phyloP scores from a whole-genome alignment of 2,888 invertebrate species.

The Amphiduros pacificus region DNA sequence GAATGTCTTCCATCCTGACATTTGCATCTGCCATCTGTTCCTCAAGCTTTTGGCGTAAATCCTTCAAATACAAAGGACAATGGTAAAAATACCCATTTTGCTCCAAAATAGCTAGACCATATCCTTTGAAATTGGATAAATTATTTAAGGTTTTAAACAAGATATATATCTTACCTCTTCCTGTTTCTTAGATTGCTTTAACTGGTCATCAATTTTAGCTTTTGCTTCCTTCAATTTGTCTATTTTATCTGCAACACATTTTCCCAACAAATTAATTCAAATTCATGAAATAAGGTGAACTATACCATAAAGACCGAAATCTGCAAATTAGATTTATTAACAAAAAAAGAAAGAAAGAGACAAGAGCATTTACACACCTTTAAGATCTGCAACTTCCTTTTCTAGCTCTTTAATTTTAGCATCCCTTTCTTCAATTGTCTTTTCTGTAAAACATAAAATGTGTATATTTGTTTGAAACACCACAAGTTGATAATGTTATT shows the following conservation, averaged over 20 bases:
- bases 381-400: no score
- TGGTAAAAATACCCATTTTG: not conserved
- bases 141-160: not conserved
- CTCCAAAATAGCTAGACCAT: not conserved
- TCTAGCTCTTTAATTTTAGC: not conserved
- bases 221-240: not conserved
- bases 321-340: not conserved
- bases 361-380: not conserved
- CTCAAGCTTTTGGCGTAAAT: not conserved
- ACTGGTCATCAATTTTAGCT: not conserved
- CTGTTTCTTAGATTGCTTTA: not conserved
- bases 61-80: not conserved
- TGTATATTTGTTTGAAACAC: no score
- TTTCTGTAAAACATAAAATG: no score
- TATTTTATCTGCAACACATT: not conserved
- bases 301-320: not conserved
- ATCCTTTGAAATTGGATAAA: not conserved
- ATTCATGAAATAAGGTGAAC: not conserved
- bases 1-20: not conserved
- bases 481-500: no score
- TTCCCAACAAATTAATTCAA: not conserved
- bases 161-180: not conserved
- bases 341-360: not conserved
- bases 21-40: not conserved
- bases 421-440: not conserved